Conservation (phyloP, 2,113 vertebrate species). For the Perca flavescens region DNA sequence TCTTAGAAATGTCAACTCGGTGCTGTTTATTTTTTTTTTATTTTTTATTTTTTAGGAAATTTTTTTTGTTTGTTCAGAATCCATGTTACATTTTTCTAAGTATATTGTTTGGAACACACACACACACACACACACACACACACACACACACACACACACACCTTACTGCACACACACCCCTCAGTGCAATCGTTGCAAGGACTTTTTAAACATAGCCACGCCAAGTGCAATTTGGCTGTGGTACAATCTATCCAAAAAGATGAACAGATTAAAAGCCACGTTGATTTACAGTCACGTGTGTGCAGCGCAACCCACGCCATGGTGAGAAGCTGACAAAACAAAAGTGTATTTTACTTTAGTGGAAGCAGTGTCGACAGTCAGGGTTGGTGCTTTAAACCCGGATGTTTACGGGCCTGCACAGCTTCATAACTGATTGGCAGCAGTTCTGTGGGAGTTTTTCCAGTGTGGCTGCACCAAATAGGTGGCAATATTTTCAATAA, state of each 20-base stretch:
- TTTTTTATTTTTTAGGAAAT: neutral
- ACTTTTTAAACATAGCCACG: conserved; percentile 18
- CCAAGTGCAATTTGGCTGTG: conserved; percentile 24
- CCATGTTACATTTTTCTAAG: neutral
- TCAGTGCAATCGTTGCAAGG: neutral
- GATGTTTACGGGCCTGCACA: conserved; percentile 37
- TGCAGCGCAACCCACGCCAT: conserved; percentile 22
- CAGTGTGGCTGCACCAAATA: too few relatives aligned
- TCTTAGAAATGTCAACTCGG: neutral
- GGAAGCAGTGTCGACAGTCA: neutral
- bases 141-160: conserved; percentile 23
- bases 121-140: neutral
- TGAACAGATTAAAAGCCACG: conserved; percentile 17
- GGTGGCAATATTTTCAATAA: too few relatives aligned
- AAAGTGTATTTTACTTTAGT: neutral
- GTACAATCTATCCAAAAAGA: neutral
- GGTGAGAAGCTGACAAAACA: conserved; percentile 3
- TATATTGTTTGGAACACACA: neutral
- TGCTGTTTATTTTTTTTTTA: too few relatives aligned
- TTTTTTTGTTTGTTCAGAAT: conserved; percentile 2
- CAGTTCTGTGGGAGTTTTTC: neutral
- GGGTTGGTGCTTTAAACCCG: neutral
- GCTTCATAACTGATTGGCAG: conserved; percentile 4
- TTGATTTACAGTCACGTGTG: conserved; percentile 36
- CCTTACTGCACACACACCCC: conserved; percentile 23